Percentiles rank a stretch among this genome's conserved stretches.
Conservation (phyloP, 2,888 invertebrate species). For the Tenthredo scrophulariae region DNA sequence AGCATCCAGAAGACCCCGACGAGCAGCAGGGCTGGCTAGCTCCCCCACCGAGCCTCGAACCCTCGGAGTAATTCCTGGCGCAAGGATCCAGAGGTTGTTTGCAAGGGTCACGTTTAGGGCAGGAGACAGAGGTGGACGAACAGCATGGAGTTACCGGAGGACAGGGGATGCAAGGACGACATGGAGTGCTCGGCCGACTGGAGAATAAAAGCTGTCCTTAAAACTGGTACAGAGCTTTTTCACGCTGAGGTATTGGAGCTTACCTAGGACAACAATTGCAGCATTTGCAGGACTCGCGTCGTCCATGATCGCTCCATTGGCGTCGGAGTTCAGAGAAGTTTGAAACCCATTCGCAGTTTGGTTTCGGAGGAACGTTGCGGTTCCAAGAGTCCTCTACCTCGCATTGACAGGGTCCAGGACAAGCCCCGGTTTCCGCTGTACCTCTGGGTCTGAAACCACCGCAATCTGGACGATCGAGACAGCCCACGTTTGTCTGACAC, state of each 20-base stretch:
- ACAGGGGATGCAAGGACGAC: constrained; percentile 46
- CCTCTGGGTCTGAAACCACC: constrained; percentile 63
- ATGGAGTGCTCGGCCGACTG: constrained; percentile 46
- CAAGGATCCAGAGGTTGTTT: constrained; percentile 26
- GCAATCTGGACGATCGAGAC: constrained; percentile 62
- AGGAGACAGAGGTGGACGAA: constrained; percentile 25
- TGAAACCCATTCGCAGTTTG: constrained; percentile 69
- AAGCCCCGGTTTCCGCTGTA: constrained; percentile 63
- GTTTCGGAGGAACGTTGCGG: constrained; percentile 68
- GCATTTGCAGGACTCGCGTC: constrained; percentile 67
- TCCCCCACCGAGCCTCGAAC: constrained; percentile 44
- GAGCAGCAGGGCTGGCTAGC: constrained; percentile 34
- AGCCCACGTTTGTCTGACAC: constrained; percentile 66
- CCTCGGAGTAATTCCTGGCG: constrained; percentile 17
- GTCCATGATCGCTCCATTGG: constrained; percentile 72
- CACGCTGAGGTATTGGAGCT: constrained; percentile 32
- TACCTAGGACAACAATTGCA: constrained; percentile 68
- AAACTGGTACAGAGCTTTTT: neutral
- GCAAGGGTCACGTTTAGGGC: constrained; percentile 40
- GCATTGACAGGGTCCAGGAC: constrained; percentile 70
- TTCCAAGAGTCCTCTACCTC: constrained; percentile 73
- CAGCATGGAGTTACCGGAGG: constrained; percentile 37
- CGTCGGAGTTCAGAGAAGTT: constrained; percentile 71
- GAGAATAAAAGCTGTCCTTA: neutral
- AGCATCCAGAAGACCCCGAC: neutral